phyloP scores from a whole-genome alignment of 2,113 vertebrate species.

The Balaeniceps rex region DNA sequence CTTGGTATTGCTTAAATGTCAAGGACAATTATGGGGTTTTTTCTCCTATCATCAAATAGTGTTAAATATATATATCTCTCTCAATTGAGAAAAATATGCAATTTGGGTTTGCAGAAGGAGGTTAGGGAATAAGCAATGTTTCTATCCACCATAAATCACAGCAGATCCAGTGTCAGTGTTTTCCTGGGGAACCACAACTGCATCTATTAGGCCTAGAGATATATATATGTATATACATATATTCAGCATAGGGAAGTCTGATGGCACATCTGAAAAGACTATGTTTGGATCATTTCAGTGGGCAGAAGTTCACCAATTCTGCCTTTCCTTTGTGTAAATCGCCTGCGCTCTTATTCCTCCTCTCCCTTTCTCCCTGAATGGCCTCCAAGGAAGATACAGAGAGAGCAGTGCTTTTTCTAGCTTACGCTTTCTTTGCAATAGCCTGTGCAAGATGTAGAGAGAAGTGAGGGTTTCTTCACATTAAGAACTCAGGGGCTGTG shows the following conservation, averaged over 20 bases:
- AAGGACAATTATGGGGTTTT: slow-evolving; percentile 49
- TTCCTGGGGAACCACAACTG: not conserved
- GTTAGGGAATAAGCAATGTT: not conserved
- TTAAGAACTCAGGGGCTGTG: not conserved
- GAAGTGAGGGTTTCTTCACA: not conserved
- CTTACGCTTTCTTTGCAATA: not conserved
- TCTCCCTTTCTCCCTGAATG: not conserved
- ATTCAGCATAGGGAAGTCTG: not conserved
- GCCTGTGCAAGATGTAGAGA: not conserved
- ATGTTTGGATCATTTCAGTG: not conserved
- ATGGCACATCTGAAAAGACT: not conserved
- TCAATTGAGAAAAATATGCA: not conserved
- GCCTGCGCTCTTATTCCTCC: not conserved
- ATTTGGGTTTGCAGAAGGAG: not conserved
- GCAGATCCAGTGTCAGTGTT: not conserved
- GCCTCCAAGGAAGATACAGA: not conserved
- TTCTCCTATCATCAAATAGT: slow-evolving; percentile 17
- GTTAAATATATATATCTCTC: not conserved
- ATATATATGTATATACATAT: not conserved
- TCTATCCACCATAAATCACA: not conserved
- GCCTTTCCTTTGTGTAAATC: not conserved
- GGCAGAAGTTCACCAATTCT: not conserved
- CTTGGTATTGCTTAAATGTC: slow-evolving; percentile 64
- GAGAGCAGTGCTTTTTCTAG: not conserved
- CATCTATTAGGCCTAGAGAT: not conserved